Evolutionary conservation across 2,888 invertebrate species (phyloP), one percentile per base, ranked within the genome.

Genomic region (Napeogenes sylphis): DNA sequence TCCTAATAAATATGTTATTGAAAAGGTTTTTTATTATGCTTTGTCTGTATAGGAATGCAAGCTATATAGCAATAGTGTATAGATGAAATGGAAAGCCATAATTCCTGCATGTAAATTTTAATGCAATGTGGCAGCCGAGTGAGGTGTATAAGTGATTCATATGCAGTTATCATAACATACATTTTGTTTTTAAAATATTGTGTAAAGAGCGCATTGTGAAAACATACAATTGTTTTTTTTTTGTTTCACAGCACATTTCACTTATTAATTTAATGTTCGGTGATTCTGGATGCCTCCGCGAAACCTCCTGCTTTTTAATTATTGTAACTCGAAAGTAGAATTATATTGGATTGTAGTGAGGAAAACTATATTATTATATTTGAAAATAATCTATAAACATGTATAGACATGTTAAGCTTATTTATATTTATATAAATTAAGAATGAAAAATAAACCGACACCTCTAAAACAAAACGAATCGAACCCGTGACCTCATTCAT

Each of bases 131-230:
- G 54, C 30, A 45, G 35, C 14, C 55, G 51, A 54, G 56, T 64
- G 58, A 56, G 56, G 53, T 54, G 64, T 42, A 47, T 35, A 55
- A 46, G 55, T 54, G 62, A 59, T 65, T 62, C 64, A 59, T 46
- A 32, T 35, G 21, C 62, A 65, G 61, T 63, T 63, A 63, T 66
- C 63, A 58, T 66, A 63, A 59, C 61, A 63, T 21, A 58, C 46
- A 61, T 51, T 45, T 63, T 66, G 61, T 63, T 61, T 66, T 61
- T 61, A 61, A 63, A 63, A 63, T 63, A 66, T 61, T 59, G 42
- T 59, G 56, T 57, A 59, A 62, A 65, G 62, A 51, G 59, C 47
- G 56, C 38, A 59, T 46, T 61, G 61, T 59, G 56, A 59, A 61
- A 59, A 62, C 56, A 62, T 56, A 6, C 59, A 55, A 62, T 65